phyloP scores from a whole-genome alignment of 2,888 invertebrate genomes.

The Parnassius glacialis region DNA sequence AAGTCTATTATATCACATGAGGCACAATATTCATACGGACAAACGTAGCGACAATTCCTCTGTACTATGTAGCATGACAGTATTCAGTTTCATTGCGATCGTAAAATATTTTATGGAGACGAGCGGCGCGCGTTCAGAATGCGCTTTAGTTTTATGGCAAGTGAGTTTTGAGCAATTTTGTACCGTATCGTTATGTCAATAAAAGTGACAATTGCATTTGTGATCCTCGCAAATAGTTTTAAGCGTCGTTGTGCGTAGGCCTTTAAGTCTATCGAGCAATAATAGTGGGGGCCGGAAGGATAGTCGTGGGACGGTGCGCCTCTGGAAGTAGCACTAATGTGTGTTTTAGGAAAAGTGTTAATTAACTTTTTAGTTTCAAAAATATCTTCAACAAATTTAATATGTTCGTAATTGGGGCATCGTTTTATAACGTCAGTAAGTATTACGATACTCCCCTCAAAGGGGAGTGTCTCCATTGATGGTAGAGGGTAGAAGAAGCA shows the following conservation, averaged over 20 bases:
- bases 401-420: no score
- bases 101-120: constrained; percentile 46
- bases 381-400: no score
- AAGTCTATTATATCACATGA: not conserved
- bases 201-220: constrained; percentile 3
- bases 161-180: not conserved
- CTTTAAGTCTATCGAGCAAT: constrained; percentile 25
- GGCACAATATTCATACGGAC: constrained; percentile 21
- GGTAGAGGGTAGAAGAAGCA: no score
- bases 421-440: no score
- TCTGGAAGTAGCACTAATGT: constrained; percentile 17
- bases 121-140: constrained; percentile 38
- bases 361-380: not conserved
- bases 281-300: constrained; percentile 23
- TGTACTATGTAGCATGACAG: constrained; percentile 32
- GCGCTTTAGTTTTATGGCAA: constrained; percentile 33
- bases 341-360: constrained; percentile 17
- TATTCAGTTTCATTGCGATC: constrained; percentile 43
- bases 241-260: constrained; percentile 22
- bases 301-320: constrained; percentile 12
- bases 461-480: no score
- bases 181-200: not conserved
- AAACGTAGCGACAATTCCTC: constrained; percentile 17
- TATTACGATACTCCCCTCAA: no score
- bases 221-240: constrained; percentile 9